Conservation (phyloP, 1,140 invertebrate genomes). For the Drosophila nasuta region DNA sequence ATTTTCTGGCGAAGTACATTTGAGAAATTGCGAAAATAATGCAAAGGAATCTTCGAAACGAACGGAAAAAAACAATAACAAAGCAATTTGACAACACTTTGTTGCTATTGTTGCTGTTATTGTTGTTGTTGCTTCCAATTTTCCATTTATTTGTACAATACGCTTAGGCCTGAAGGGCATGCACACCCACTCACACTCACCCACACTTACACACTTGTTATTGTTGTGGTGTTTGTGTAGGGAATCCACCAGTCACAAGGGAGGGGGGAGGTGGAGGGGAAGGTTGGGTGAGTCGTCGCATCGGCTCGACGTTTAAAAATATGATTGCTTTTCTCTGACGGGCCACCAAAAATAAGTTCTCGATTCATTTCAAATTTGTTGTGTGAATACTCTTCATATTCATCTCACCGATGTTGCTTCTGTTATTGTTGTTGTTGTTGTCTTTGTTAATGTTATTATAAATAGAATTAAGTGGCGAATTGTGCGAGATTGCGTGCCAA, state of each 20-base stretch:
- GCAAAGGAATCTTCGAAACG: not conserved
- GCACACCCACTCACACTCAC: conserved; percentile 7
- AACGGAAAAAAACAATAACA: conserved; percentile 21
- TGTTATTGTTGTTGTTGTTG: conserved; percentile 32
- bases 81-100: conserved; percentile 47
- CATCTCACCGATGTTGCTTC: not conserved
- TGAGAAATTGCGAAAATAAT: conserved; percentile 43
- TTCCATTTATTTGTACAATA: conserved; percentile 27
- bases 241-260: conserved; percentile 55
- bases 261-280: too few relatives aligned
- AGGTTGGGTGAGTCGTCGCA: conserved; percentile 28
- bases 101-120: too few relatives aligned
- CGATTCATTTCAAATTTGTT: conserved; percentile 73
- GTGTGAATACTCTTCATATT: conserved; percentile 46
- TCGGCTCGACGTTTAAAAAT: conserved; percentile 57
- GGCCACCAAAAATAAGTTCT: conserved; percentile 72
- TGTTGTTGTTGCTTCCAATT: conserved; percentile 29
- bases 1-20: conserved; percentile 47
- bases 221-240: conserved; percentile 47
- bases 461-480: conserved; percentile 81
- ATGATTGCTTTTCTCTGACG: conserved; percentile 54
- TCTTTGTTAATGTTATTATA: conserved; percentile 69
- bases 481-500: conserved; percentile 78
- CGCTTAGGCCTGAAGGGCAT: conserved; percentile 42
- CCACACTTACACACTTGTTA: conserved; percentile 12